These are phyloP conservation scores for Zaprionus gabonicus DNA, from an alignment of 1,140 invertebrate species.

Conservation along the genomic window DNA sequence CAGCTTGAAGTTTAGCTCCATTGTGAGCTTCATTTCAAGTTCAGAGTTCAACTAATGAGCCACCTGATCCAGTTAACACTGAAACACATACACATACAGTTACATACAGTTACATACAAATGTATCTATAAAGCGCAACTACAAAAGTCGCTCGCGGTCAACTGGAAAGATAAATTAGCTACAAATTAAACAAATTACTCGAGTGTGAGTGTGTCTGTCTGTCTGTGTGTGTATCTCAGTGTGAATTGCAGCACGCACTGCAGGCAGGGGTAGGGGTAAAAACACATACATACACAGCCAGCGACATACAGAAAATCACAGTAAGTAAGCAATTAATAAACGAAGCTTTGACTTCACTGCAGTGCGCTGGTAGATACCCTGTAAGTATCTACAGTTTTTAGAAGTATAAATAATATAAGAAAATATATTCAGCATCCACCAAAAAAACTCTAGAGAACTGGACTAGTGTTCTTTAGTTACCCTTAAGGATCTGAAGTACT, in stretches of 20 bases:
- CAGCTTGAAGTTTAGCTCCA: constrained; percentile 5
- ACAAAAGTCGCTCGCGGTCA: constrained; percentile 34
- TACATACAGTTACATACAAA: neutral
- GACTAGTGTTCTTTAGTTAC: no score
- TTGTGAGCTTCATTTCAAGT: constrained; percentile 48
- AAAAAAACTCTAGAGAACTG: no score
- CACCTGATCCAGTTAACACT: constrained; percentile 58
- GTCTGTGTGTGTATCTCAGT: neutral
- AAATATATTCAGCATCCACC: neutral
- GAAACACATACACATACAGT: neutral
- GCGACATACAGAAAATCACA: constrained; percentile 37
- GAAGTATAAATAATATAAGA: neutral
- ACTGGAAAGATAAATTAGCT: constrained; percentile 74
- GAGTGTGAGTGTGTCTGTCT: constrained; percentile 19
- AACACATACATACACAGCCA: neutral
- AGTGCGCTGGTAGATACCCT: constrained; percentile 2
- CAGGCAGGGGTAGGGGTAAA: neutral
- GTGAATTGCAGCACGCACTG: constrained; percentile 53
- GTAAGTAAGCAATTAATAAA: constrained; percentile 62
- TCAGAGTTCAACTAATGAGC: constrained; percentile 57
- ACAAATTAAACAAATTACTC: constrained; percentile 74
- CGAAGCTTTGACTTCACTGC: neutral
- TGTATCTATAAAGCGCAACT: constrained; percentile 19
- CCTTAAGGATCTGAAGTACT: neutral
- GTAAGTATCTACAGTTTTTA: neutral